These are phyloP conservation scores for Clarias laeviceps DNA, from an alignment of 2,797 vertebrate species.

Conservation along the genomic window DNA sequence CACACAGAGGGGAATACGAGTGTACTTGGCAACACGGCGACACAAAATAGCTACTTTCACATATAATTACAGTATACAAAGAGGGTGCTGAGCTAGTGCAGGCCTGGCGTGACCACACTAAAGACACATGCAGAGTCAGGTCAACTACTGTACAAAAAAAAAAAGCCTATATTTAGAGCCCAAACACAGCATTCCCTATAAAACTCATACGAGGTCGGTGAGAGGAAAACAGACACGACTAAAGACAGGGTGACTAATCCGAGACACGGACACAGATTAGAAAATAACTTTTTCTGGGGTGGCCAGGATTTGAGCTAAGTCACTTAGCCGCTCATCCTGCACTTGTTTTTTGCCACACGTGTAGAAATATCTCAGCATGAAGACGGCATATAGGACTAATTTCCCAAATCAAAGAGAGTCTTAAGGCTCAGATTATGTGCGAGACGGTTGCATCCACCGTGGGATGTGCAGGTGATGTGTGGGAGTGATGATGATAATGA, in stretches of 20 bases:
- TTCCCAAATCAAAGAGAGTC: neutral
- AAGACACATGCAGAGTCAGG: conserved; percentile 80
- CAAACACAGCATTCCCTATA: conserved; percentile 71
- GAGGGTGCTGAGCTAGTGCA: conserved; percentile 70
- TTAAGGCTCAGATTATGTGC: neutral
- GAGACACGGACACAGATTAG: conserved; percentile 8
- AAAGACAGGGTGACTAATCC: neutral
- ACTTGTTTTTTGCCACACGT: neutral
- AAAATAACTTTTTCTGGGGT: neutral
- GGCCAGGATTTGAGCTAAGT: neutral
- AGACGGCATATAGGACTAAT: too few species aligned
- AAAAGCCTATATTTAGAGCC: conserved; percentile 77
- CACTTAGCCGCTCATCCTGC: neutral
- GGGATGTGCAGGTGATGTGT: neutral
- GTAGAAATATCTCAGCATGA: neutral
- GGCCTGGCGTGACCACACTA: conserved; percentile 77
- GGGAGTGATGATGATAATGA: too few species aligned
- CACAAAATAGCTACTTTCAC: conserved; percentile 71
- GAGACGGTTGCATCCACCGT: neutral
- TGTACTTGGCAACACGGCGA: conserved; percentile 67
- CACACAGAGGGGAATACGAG: conserved; percentile 36
- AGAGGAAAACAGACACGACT: neutral
- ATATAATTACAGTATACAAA: conserved; percentile 74
- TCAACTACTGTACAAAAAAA: conserved; percentile 72
- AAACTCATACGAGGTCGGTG: conserved; percentile 68